Percentiles rank a stretch among this genome's conserved stretches.
Conservation (phyloP, 1,140 invertebrate species). For the Mactra quadrangularis region DNA sequence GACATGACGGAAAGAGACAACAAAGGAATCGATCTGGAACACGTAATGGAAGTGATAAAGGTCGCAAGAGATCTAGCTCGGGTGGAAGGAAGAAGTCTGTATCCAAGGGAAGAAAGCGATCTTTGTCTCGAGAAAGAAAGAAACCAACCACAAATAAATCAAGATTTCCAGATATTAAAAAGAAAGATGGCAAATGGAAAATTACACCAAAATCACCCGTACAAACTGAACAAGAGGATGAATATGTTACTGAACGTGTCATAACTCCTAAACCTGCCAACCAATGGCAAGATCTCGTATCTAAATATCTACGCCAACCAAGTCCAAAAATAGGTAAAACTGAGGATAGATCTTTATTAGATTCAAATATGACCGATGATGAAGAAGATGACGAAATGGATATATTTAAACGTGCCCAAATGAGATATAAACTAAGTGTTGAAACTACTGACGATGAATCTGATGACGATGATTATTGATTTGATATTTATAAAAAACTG, state of each 20-base stretch:
- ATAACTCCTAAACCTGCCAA: slow-evolving; percentile 35
- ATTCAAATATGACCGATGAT: slow-evolving; percentile 36
- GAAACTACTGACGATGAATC: background rate
- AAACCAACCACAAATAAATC: slow-evolving; percentile 6
- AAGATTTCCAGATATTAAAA: slow-evolving; percentile 55
- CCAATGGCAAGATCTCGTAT: slow-evolving; percentile 55
- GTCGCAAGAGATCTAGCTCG: slow-evolving; percentile 14
- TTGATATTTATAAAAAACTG: no score
- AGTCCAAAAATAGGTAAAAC: slow-evolving; percentile 56
- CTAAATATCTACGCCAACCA: slow-evolving; percentile 50
- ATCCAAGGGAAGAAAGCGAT: slow-evolving; percentile 18
- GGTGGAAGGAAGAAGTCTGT: slow-evolving; percentile 8
- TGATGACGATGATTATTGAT: slow-evolving; percentile 40
- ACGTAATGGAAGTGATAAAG: background rate
- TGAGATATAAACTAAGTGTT: slow-evolving; percentile 31
- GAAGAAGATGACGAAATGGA: slow-evolving; percentile 55
- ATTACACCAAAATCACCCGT: slow-evolving; percentile 1
- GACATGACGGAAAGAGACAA: slow-evolving; percentile 22
- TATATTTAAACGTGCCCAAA: slow-evolving; percentile 44
- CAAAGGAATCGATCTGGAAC: background rate
- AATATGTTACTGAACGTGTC: slow-evolving; percentile 14
- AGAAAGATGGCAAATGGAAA: slow-evolving; percentile 20
- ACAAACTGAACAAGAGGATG: slow-evolving; percentile 9
- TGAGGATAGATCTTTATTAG: slow-evolving; percentile 45
- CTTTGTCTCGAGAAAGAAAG: slow-evolving; percentile 19